phyloP scores from a whole-genome alignment of 2,888 invertebrate species.

The Plagiodera versicolora region DNA sequence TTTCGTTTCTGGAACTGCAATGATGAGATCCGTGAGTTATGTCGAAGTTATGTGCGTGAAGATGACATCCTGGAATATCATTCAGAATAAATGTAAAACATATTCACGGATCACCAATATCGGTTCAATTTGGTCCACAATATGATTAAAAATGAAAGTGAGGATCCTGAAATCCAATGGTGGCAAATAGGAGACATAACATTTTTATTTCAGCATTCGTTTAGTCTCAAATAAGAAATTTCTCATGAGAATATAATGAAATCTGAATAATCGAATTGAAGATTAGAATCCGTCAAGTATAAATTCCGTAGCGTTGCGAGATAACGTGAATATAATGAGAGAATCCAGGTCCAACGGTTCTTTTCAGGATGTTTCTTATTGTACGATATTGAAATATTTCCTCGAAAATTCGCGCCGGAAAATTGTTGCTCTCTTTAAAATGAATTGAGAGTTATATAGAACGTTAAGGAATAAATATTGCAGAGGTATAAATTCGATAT shows the following conservation, averaged over 20 bases:
- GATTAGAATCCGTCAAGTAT: not conserved
- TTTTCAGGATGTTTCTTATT: not conserved
- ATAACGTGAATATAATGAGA: not conserved
- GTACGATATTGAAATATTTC: slow-evolving; percentile 2
- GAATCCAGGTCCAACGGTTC: not conserved
- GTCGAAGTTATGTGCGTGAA: not conserved
- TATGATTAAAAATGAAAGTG: too few relatives aligned
- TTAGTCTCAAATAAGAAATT: too few relatives aligned
- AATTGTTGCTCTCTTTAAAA: not conserved
- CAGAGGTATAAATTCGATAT: not conserved
- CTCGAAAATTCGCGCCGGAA: not conserved
- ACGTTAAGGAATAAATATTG: not conserved
- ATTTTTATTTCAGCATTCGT: too few relatives aligned
- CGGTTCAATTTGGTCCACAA: too few relatives aligned
- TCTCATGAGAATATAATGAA: too few relatives aligned
- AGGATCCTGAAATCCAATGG: too few relatives aligned
- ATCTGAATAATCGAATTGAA: too few relatives aligned
- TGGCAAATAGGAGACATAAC: too few relatives aligned
- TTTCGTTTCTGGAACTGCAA: not conserved
- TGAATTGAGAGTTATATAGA: not conserved
- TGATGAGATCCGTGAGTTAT: not conserved
- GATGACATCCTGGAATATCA: not conserved
- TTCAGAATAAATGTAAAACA: too few relatives aligned
- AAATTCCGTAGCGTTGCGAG: not conserved
- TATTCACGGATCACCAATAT: too few relatives aligned